Evolutionary conservation across 2,797 vertebrate species (phyloP).

Genomic region (Taeniopygia guttata): DNA sequence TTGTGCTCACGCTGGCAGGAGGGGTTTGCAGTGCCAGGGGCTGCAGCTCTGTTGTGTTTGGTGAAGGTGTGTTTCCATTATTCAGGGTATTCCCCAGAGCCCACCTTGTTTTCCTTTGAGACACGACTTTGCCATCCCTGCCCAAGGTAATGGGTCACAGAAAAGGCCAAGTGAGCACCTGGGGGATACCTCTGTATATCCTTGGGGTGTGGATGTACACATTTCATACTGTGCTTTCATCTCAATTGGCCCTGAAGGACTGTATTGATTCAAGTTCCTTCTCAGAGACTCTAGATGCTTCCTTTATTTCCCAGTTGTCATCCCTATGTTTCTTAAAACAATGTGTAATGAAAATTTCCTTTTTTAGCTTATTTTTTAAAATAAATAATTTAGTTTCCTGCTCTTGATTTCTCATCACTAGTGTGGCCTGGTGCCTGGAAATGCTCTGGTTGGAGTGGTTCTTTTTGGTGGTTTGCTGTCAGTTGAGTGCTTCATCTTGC

Average conservation of each 20-base stretch:
- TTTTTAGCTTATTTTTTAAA: neutral
- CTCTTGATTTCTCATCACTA: neutral
- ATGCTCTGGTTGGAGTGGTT: neutral
- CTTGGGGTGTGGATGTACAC: neutral
- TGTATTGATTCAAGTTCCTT: neutral
- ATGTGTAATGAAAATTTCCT: too few relatives aligned
- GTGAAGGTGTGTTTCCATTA: neutral
- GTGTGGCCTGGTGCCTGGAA: neutral
- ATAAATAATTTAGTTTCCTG: neutral
- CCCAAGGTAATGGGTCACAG: neutral
- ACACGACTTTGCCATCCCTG: neutral
- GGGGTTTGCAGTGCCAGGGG: neutral
- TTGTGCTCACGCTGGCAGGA: fast-evolving
- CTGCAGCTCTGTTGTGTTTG: neutral
- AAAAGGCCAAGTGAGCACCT: neutral
- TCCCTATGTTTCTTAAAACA: neutral
- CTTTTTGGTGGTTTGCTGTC: neutral
- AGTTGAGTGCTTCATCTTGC: neutral
- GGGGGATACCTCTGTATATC: too few relatives aligned
- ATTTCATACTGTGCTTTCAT: fast-evolving
- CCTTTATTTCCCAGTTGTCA: neutral
- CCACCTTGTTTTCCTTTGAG: neutral
- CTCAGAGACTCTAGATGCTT: neutral
- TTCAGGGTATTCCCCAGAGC: neutral
- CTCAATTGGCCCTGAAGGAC: neutral